Evolutionary conservation across 2,888 invertebrate species (phyloP).

Genomic region (Drosophila maculinotata): DNA sequence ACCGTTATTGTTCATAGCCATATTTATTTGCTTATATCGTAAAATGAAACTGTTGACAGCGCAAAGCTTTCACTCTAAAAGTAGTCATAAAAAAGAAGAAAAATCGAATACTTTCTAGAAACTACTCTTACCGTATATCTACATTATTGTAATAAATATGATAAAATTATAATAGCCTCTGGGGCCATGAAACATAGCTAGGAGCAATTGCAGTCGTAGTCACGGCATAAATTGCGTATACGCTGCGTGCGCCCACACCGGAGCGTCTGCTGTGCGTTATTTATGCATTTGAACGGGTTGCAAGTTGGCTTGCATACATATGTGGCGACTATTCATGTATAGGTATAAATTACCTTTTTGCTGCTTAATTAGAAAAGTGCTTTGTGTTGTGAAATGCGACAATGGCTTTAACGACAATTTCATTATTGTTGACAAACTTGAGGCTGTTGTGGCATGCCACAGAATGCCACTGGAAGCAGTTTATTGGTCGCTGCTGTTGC

Average conservation of each 20-base stretch:
- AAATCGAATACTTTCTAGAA: too few relatives aligned
- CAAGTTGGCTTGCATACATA: constrained; percentile 35
- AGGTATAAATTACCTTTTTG: constrained; percentile 55
- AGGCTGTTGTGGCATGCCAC: constrained; percentile 64
- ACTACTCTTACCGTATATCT: background rate
- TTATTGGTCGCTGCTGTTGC: constrained; percentile 41
- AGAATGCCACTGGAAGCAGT: constrained; percentile 51
- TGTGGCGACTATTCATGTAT: constrained; percentile 13
- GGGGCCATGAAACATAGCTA: background rate
- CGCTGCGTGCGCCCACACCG: constrained; percentile 7
- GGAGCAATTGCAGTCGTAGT: background rate
- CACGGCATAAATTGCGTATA: constrained; percentile 24
- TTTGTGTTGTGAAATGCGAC: constrained; percentile 48
- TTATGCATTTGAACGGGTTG: constrained; percentile 55
- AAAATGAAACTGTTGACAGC: too few relatives aligned
- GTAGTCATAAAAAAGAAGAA: too few relatives aligned
- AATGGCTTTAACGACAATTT: constrained; percentile 54
- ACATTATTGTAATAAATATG: background rate
- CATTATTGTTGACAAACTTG: constrained; percentile 74
- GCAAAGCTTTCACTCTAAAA: too few relatives aligned
- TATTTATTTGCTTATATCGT: too few relatives aligned
- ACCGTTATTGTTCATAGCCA: too few relatives aligned
- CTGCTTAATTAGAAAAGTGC: constrained; percentile 70
- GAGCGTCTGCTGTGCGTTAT: constrained; percentile 24
- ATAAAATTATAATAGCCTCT: background rate